Evolutionary conservation across 2,113 vertebrate genomes (phyloP).

Genomic region (Lota lota): DNA sequence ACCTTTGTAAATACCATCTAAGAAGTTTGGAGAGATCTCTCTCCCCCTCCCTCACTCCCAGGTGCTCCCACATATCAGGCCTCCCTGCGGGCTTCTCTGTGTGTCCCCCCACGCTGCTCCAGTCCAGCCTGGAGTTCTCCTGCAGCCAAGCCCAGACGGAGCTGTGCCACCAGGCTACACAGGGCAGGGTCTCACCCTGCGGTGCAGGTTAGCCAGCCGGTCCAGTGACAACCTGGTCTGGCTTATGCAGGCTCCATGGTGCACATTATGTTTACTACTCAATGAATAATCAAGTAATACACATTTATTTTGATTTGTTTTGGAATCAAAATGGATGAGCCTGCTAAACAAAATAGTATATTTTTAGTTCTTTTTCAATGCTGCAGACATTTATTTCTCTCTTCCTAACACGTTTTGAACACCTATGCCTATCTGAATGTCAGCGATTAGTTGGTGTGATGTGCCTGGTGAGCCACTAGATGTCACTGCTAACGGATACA

Average conservation of each 20-base stretch:
- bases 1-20: no score
- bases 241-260: no score
- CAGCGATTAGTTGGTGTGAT: conserved; percentile 94
- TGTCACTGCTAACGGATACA: conserved; percentile 91
- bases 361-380: no score
- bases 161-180: conserved; percentile 42
- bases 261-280: no score
- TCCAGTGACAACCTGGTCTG: no score
- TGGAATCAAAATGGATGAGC: no score
- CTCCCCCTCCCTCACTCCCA: conserved; percentile 38
- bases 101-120: conserved; percentile 71
- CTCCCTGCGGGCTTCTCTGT: conserved; percentile 80
- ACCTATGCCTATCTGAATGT: not conserved
- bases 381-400: no score
- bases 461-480: conserved; percentile 85
- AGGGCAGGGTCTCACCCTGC: conserved; percentile 81
- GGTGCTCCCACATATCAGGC: conserved; percentile 72
- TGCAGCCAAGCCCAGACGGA: conserved; percentile 78
- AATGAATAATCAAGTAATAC: no score
- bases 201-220: conserved; percentile 77
- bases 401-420: no score
- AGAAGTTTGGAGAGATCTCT: not conserved
- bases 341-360: no score
- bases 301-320: no score
- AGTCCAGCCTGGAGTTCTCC: conserved; percentile 81